Evolutionary conservation across 2,888 invertebrate species (phyloP).

Genomic region (Monochamus alternatus): DNA sequence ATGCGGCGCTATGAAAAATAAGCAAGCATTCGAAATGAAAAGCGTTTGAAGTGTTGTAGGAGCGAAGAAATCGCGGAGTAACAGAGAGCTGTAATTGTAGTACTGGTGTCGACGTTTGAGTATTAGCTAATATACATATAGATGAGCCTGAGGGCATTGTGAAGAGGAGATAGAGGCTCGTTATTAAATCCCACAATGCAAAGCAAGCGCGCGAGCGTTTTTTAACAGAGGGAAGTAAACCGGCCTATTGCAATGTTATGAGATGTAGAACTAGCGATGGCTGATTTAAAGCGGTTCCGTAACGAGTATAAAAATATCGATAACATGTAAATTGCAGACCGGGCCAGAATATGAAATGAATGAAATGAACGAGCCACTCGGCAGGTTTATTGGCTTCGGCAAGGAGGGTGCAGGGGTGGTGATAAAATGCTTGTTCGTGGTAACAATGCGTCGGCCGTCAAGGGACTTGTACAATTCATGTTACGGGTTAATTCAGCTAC

Average conservation of each 20-base stretch:
- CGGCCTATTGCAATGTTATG: slow-evolving; percentile 33
- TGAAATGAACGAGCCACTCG: slow-evolving; percentile 69
- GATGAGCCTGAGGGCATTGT: slow-evolving; percentile 15
- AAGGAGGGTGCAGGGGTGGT: slow-evolving; percentile 64
- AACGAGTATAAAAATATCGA: slow-evolving; percentile 71
- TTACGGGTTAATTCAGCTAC: slow-evolving; percentile 63
- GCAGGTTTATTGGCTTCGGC: slow-evolving; percentile 69
- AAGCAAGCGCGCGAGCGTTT: slow-evolving; percentile 19
- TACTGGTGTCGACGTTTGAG: background rate
- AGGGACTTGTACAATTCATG: slow-evolving; percentile 68
- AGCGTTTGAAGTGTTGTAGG: background rate
- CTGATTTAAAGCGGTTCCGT: slow-evolving; percentile 66
- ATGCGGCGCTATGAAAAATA: too few relatives aligned
- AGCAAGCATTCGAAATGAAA: too few relatives aligned
- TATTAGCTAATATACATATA: slow-evolving; percentile 29
- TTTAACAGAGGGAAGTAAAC: slow-evolving; percentile 5
- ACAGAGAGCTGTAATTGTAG: slow-evolving; percentile 12
- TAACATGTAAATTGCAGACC: slow-evolving; percentile 71
- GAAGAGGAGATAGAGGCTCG: slow-evolving; percentile 19
- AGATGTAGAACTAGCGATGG: slow-evolving; percentile 37
- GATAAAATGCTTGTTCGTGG: slow-evolving; percentile 70
- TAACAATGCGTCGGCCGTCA: slow-evolving; percentile 66
- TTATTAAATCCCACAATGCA: slow-evolving; percentile 25
- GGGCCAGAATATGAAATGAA: slow-evolving; percentile 70
- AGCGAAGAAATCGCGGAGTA: slow-evolving; percentile 13